A percentile compares a stretch with the other conserved stretches of the same genome.
Evolutionary conservation across 1,140 invertebrate genomes (phyloP).

Genomic region (Riptortus pedestris): DNA sequence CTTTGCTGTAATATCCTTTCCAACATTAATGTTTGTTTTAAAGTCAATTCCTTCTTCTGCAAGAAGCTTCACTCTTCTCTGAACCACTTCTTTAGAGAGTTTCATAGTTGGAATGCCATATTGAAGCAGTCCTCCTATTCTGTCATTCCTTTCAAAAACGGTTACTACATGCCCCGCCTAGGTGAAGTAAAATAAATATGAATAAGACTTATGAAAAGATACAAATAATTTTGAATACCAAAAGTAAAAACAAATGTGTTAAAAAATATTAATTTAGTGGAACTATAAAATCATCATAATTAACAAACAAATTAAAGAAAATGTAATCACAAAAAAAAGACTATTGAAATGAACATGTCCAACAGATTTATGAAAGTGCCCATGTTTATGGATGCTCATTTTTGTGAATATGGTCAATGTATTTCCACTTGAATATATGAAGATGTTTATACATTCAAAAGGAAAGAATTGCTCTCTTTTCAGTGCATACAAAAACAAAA

Average conservation of each 20-base stretch:
- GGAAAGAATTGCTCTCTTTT: too few relatives aligned
- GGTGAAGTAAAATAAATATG: conserved; percentile 27
- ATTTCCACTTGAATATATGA: too few relatives aligned
- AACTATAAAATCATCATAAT: background rate
- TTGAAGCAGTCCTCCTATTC: conserved; percentile 85
- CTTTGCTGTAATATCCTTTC: conserved; percentile 75
- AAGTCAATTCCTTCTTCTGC: conserved; percentile 85
- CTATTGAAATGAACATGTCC: too few relatives aligned
- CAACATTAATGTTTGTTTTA: conserved; percentile 80
- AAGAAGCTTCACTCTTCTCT: conserved; percentile 78
- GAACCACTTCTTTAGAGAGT: conserved; percentile 83
- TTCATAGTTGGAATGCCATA: conserved; percentile 99
- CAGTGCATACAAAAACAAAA: too few relatives aligned
- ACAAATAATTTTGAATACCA: background rate
- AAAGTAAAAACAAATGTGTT: background rate
- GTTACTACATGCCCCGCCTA: conserved; percentile 80
- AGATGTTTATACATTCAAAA: too few relatives aligned
- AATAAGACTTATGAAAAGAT: background rate
- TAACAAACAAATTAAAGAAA: conserved; percentile 1
- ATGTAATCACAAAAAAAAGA: too few relatives aligned
- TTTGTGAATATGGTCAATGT: too few relatives aligned
- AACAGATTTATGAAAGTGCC: too few relatives aligned
- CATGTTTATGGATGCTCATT: too few relatives aligned
- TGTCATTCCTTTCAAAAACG: conserved; percentile 93
- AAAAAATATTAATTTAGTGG: background rate